These are phyloP conservation scores for Melinaea menophilus DNA, from an alignment of 2,888 invertebrate genomes.

Conservation along the genomic window DNA sequence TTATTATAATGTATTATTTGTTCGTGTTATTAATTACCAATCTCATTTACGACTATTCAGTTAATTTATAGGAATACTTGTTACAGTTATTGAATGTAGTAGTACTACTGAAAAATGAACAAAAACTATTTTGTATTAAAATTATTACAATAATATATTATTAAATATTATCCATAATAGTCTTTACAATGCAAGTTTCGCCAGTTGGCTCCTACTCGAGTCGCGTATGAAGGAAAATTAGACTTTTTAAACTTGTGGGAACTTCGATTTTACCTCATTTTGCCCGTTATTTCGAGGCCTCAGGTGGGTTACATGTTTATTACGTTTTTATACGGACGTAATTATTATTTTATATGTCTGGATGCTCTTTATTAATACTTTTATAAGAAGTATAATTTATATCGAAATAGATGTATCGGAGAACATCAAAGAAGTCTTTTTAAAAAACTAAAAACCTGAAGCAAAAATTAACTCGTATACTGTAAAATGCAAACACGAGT, in stretches of 20 bases:
- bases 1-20: too few species aligned
- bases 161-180: conserved; percentile 33
- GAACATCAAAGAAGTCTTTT: too few species aligned
- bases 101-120: not conserved
- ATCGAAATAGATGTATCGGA: not conserved
- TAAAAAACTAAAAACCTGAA: too few species aligned
- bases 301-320: conserved; percentile 59
- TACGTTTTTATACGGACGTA: conserved; percentile 40
- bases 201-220: conserved; percentile 57
- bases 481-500: too few species aligned
- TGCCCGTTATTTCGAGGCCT: conserved; percentile 48
- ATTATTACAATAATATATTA: not conserved
- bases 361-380: not conserved
- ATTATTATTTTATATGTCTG: conserved; percentile 23
- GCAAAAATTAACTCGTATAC: too few species aligned
- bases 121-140: conserved; percentile 2
- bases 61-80: too few species aligned
- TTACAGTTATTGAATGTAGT: too few species aligned
- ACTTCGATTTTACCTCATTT: conserved; percentile 73
- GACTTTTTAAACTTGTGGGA: conserved; percentile 70
- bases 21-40: not conserved
- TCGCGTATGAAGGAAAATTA: conserved; percentile 75
- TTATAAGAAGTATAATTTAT: not conserved
- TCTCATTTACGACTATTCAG: too few species aligned
- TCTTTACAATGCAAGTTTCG: conserved; percentile 31